Evolutionary conservation across 1,140 invertebrate species (phyloP).

Genomic region (Rhizoglyphus robini): DNA sequence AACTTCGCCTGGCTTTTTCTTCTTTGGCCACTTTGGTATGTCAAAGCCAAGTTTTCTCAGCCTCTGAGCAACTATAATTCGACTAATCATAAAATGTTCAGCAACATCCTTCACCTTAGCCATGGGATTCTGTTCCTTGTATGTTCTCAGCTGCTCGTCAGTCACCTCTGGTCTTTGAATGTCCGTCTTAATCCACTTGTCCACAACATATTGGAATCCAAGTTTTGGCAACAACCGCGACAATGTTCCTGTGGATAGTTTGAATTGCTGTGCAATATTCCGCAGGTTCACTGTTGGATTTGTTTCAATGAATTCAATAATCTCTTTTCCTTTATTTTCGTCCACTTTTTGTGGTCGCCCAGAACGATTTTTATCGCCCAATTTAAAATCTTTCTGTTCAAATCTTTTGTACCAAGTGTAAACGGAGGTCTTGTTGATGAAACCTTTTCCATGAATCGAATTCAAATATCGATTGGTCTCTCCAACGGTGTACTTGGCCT

Average conservation of each 20-base stretch:
- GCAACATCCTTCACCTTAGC: background rate
- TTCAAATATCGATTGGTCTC: slow-evolving; percentile 2
- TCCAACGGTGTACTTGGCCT: background rate
- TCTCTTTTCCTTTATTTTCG: background rate
- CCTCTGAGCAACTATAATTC: background rate
- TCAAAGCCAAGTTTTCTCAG: background rate
- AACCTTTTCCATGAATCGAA: background rate
- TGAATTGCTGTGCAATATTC: background rate
- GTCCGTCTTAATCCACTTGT: background rate
- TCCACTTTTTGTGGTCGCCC: background rate
- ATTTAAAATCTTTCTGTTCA: slow-evolving; percentile 3
- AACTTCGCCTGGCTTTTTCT: too few species aligned
- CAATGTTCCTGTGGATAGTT: background rate
- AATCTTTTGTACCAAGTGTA: background rate
- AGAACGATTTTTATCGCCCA: background rate
- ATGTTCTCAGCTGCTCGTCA: background rate
- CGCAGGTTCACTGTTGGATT: background rate
- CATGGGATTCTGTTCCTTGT: background rate
- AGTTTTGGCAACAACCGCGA: slow-evolving; percentile 3
- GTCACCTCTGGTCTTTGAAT: background rate
- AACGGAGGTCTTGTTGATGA: slow-evolving; percentile 9
- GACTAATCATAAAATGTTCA: background rate
- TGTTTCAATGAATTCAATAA: background rate
- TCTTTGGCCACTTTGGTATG: slow-evolving; percentile 4
- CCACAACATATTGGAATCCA: background rate